phyloP scores from a whole-genome alignment of 2,113 vertebrate species.

The Nibea albiflora region DNA sequence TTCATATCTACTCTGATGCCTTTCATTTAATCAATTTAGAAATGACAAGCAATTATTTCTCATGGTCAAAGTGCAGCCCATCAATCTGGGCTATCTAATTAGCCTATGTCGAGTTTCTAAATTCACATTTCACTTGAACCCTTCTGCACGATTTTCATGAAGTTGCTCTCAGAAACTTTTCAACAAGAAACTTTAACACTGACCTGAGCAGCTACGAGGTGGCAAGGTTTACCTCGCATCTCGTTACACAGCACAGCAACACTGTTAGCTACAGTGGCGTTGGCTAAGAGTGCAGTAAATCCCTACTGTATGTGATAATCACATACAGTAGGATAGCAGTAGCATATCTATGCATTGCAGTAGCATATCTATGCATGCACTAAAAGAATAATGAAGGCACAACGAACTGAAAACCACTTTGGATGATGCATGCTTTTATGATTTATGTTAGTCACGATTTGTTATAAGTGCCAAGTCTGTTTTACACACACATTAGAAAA shows the following conservation, averaged over 20 bases:
- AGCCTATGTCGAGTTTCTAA: slow-evolving; percentile 36
- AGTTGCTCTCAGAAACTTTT: slow-evolving; percentile 33
- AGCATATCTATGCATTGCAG: too few species aligned
- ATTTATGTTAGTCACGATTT: too few species aligned
- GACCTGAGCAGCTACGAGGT: slow-evolving; percentile 4
- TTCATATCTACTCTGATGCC: slow-evolving; percentile 33
- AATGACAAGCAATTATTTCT: slow-evolving; percentile 66
- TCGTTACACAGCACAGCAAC: slow-evolving; percentile 9
- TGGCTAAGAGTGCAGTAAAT: slow-evolving; percentile 3
- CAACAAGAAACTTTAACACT: slow-evolving; percentile 44
- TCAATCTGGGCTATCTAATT: slow-evolving; percentile 64
- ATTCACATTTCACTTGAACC: slow-evolving; percentile 41
- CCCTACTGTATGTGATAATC: background rate
- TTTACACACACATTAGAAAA: too few species aligned
- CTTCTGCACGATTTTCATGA: slow-evolving; percentile 22
- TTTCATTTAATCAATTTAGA: slow-evolving; percentile 67
- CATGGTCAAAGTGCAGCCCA: slow-evolving; percentile 57
- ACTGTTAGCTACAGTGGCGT: background rate
- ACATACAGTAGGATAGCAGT: too few species aligned
- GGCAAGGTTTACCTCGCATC: slow-evolving; percentile 25
- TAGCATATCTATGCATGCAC: too few species aligned
- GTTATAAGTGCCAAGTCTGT: too few species aligned
- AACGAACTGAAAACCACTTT: too few species aligned
- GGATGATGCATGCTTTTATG: too few species aligned
- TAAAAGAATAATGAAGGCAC: too few species aligned